These are phyloP conservation scores for Gadopsis bispinosus DNA, from an alignment of 2,797 vertebrate genomes.

Conservation along the genomic window DNA sequence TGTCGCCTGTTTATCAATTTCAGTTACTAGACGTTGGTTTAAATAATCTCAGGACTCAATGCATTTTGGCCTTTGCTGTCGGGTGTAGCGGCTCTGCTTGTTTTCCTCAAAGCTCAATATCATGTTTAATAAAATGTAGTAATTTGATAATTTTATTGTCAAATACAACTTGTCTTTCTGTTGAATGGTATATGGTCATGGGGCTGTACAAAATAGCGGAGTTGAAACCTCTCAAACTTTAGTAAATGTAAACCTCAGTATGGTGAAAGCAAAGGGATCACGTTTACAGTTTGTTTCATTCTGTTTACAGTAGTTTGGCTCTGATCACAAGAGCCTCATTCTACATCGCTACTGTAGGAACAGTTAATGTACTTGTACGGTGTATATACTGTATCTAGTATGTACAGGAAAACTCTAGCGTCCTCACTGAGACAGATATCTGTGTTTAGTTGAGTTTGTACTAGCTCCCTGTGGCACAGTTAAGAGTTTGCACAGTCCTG, in stretches of 20 bases:
- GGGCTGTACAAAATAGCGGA: too few relatives aligned
- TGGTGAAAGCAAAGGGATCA: too few relatives aligned
- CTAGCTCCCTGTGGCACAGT: constrained; percentile 53
- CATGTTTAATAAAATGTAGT: not conserved
- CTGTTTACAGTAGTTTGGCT: too few relatives aligned
- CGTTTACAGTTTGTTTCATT: too few relatives aligned
- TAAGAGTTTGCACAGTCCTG: constrained; percentile 35
- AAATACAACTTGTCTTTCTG: too few relatives aligned
- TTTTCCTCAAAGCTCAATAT: not conserved
- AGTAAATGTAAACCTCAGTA: too few relatives aligned
- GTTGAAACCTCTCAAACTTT: too few relatives aligned
- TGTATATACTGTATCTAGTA: not conserved
- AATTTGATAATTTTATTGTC: not conserved
- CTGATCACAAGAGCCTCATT: not conserved
- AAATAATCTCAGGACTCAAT: not conserved
- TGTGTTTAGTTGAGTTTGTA: constrained; percentile 45
- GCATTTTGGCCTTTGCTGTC: not conserved
- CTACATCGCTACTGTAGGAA: constrained; percentile 1
- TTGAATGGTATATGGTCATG: too few relatives aligned
- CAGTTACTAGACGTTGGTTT: not conserved
- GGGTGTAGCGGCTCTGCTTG: not conserved
- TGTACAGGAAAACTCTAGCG: constrained; percentile 5
- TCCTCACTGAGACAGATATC: constrained; percentile 18
- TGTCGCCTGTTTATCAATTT: not conserved
- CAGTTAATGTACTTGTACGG: not conserved